Evolutionary conservation across 2,888 invertebrate genomes (phyloP).

Genomic region (Piscicola geometra): DNA sequence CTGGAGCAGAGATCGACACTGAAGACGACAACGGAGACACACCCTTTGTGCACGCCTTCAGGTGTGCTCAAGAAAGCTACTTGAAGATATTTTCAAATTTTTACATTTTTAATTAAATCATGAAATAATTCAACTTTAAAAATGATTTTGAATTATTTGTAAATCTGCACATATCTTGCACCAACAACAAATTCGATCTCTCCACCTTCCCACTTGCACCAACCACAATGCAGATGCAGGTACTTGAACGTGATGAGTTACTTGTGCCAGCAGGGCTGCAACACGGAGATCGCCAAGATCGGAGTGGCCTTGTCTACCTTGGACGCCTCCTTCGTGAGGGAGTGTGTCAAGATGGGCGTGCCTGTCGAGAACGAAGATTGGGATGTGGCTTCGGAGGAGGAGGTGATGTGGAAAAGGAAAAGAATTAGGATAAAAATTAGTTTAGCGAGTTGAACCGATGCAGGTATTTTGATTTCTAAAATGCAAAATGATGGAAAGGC

Average conservation of each 20-base stretch:
- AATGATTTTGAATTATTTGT: background rate
- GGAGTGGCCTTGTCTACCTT: constrained; percentile 43
- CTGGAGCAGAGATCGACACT: constrained; percentile 44
- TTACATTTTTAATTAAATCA: too few species aligned
- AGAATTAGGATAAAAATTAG: too few species aligned
- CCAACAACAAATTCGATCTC: too few species aligned
- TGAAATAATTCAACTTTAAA: too few species aligned
- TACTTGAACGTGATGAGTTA: constrained; percentile 40
- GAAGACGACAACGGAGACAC: constrained; percentile 46
- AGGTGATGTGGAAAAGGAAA: too few species aligned
- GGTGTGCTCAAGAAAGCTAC: too few species aligned
- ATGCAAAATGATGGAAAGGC: too few species aligned
- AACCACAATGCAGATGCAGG: constrained; percentile 29
- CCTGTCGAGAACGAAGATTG: constrained; percentile 46
- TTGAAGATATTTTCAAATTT: too few species aligned
- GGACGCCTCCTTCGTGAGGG: constrained; percentile 41
- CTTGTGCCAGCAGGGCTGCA: constrained; percentile 41
- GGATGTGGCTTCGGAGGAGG: constrained; percentile 41
- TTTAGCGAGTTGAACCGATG: too few species aligned
- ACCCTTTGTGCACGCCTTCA: constrained; percentile 45
- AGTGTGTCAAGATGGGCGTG: constrained; percentile 41
- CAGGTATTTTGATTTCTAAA: too few species aligned
- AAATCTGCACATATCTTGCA: background rate
- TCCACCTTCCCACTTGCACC: too few species aligned
- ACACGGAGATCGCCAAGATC: constrained; percentile 45